These are phyloP conservation scores for Cyprinodon variegatus DNA, from an alignment of 2,113 vertebrate genomes.

Conservation along the genomic window DNA sequence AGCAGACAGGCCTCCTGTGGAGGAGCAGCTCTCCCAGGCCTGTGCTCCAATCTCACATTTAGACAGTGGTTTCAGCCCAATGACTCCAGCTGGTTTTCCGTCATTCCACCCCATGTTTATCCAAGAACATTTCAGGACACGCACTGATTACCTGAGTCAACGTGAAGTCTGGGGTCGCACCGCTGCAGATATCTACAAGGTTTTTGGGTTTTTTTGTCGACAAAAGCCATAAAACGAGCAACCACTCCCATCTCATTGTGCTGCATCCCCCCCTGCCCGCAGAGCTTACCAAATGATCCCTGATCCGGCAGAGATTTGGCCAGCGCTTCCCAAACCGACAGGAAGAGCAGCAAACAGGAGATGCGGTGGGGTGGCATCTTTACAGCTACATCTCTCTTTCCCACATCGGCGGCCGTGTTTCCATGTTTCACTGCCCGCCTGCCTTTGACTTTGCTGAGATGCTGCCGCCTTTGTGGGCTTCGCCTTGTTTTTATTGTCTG, in stretches of 20 bases:
- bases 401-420: constrained; percentile 45
- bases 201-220: constrained; percentile 26
- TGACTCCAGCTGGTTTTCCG: constrained; percentile 5
- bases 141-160: not conserved
- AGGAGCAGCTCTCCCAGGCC: constrained; percentile 7
- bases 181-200: constrained; percentile 1
- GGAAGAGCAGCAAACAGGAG: constrained; percentile 64
- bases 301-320: constrained; percentile 73
- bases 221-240: constrained; percentile 57
- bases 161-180: not conserved
- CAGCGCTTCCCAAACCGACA: constrained; percentile 59
- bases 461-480: constrained; percentile 49
- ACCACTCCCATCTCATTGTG: constrained; percentile 74
- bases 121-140: not conserved
- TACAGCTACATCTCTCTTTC: constrained; percentile 70
- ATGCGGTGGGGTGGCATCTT: constrained; percentile 66
- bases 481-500: constrained; percentile 67
- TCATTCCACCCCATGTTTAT: not conserved
- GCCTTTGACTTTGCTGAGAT: constrained; percentile 39
- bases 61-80: not conserved
- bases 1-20: constrained; percentile 22
- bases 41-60: not conserved
- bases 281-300: constrained; percentile 70
- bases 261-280: constrained; percentile 55
- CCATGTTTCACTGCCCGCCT: constrained; percentile 39